Conservation (phyloP, 2,888 invertebrate genomes). For the Elmis aenea region DNA sequence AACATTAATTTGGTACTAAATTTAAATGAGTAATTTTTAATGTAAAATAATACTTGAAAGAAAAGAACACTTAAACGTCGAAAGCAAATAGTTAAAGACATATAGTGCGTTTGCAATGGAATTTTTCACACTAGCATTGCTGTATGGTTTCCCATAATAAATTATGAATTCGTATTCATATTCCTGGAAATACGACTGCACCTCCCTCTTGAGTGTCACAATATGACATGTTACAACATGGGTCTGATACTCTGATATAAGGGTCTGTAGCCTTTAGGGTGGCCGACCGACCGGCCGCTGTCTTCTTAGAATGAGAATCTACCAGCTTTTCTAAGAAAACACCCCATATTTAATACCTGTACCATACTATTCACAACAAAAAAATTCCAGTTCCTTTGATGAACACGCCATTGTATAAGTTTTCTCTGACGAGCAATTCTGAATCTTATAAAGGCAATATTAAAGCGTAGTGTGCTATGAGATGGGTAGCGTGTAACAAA, state of each 20-base stretch:
- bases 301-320: conserved; percentile 19
- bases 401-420: background rate
- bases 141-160: too few relatives aligned
- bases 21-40: too few relatives aligned
- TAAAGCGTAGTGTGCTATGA: background rate
- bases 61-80: too few relatives aligned
- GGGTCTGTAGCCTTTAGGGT: conserved; percentile 13
- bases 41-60: too few relatives aligned
- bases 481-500: conserved; percentile 18
- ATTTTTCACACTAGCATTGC: too few relatives aligned
- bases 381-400: conserved; percentile 13
- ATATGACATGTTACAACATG: conserved; percentile 22
- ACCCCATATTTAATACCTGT: conserved; percentile 28
- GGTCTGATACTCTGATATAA: conserved; percentile 13
- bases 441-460: background rate
- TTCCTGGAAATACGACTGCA: background rate
- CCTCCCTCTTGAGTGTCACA: conserved; percentile 16
- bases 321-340: conserved; percentile 23
- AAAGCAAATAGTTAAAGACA: too few relatives aligned
- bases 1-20: too few relatives aligned
- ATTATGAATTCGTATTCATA: too few relatives aligned
- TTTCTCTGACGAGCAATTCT: background rate
- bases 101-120: too few relatives aligned
- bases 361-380: conserved; percentile 7
- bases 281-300: conserved; percentile 12